Conservation (phyloP, 2,888 invertebrate genomes). For the Cantharis flavilabris region DNA sequence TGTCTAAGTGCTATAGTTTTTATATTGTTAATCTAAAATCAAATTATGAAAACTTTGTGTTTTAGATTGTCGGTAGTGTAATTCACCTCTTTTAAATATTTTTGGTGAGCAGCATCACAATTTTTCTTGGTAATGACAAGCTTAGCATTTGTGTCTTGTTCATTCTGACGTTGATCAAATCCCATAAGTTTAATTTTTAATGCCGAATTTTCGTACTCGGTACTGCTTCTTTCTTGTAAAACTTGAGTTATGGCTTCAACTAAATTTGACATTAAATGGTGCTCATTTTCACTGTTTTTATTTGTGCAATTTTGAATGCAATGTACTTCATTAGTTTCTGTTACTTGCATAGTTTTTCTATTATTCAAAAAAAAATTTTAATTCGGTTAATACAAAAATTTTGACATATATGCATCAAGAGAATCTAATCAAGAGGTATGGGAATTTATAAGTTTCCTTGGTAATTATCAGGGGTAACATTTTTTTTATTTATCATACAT, state of each 20-base stretch:
- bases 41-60: neutral
- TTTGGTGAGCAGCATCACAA: neutral
- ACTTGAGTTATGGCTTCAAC: conserved; percentile 23
- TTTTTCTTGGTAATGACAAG: neutral
- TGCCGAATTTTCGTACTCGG: conserved; percentile 17
- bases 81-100: neutral
- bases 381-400: neutral
- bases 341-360: neutral
- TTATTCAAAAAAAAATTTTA: neutral
- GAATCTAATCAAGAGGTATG: neutral
- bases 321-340: neutral
- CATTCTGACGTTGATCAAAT: neutral
- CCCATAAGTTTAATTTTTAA: conserved; percentile 11
- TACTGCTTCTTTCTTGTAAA: conserved; percentile 24
- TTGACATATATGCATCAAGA: neutral
- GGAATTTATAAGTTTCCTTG: neutral
- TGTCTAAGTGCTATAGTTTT: neutral
- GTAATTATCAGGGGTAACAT: neutral
- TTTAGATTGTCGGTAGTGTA: neutral
- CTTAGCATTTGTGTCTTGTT: neutral
- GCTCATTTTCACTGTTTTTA: neutral
- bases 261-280: conserved; percentile 20
- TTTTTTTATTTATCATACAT: no score
- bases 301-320: neutral
- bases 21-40: neutral